Evolutionary conservation across 2,113 vertebrate genomes (phyloP).

Genomic region (Baryphthengus martii): DNA sequence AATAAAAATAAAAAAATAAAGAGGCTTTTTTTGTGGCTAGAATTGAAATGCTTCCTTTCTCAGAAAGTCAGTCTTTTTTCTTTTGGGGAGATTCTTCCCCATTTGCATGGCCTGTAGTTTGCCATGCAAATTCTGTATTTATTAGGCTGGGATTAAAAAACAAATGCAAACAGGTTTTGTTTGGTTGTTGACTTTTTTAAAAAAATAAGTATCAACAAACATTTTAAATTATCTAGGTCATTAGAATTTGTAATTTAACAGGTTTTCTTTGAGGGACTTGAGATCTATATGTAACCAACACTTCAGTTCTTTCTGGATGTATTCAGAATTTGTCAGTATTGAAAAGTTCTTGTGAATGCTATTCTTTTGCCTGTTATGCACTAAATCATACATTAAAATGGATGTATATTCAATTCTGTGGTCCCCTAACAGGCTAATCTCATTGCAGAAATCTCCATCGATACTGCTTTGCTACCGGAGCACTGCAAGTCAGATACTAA

Average conservation of each 20-base stretch:
- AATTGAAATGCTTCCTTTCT: not conserved
- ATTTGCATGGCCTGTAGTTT: not conserved
- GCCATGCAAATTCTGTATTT: not conserved
- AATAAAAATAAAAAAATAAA: not conserved
- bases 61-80: not conserved
- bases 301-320: not conserved
- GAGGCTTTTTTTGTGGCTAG: not conserved
- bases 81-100: not conserved
- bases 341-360: not conserved
- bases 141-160: not conserved
- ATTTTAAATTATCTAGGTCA: not conserved
- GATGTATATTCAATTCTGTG: not conserved
- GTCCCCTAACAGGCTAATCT: not conserved
- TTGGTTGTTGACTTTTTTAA: not conserved
- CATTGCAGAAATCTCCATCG: not conserved
- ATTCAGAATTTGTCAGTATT: not conserved
- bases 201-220: constrained; percentile 40
- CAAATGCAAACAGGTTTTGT: not conserved
- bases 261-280: not conserved
- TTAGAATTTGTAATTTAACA: constrained; percentile 4
- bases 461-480: not conserved
- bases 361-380: not conserved
- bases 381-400: not conserved
- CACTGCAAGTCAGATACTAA: not conserved
- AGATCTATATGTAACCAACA: not conserved